Percentiles rank a stretch among this genome's conserved stretches.
phyloP scores from a whole-genome alignment of 2,888 invertebrate genomes.

The Loripinus fragilis region DNA sequence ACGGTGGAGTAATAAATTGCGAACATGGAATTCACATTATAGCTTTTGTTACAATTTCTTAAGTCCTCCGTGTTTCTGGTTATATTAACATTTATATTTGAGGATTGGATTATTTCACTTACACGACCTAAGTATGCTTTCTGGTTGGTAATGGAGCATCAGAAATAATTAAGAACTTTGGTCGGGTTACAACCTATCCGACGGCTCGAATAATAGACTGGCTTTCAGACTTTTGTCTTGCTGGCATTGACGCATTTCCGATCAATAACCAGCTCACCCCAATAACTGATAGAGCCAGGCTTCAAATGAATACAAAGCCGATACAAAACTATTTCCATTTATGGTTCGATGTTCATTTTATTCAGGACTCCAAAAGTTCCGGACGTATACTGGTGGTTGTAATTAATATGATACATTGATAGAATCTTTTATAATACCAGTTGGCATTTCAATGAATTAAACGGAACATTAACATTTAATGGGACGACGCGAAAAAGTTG shows the following conservation, averaged over 20 bases:
- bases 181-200: constrained; percentile 19
- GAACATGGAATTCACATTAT: constrained; percentile 61
- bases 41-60: constrained; percentile 39
- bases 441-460: constrained; percentile 47
- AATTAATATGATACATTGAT: constrained; percentile 54
- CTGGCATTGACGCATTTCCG: constrained; percentile 14
- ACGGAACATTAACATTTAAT: constrained; percentile 18
- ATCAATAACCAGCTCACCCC: constrained; percentile 17
- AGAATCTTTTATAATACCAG: constrained; percentile 45
- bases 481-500: neutral
- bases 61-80: constrained; percentile 20
- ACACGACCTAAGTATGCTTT: constrained; percentile 25
- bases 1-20: constrained; percentile 21
- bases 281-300: neutral
- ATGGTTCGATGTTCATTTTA: constrained; percentile 16
- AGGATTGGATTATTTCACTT: constrained; percentile 27
- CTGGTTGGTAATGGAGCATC: constrained; percentile 30
- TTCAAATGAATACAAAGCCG: constrained; percentile 10
- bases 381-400: constrained; percentile 49
- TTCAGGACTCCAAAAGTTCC: constrained; percentile 31
- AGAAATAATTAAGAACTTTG: constrained; percentile 16
- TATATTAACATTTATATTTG: constrained; percentile 42
- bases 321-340: constrained; percentile 20
- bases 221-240: neutral
- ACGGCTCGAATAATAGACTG: constrained; percentile 7